A percentile compares a stretch with the other conserved stretches of the same genome.
Evolutionary conservation across 2,113 vertebrate genomes (phyloP).

Genomic region (Todiramphus chloris): DNA sequence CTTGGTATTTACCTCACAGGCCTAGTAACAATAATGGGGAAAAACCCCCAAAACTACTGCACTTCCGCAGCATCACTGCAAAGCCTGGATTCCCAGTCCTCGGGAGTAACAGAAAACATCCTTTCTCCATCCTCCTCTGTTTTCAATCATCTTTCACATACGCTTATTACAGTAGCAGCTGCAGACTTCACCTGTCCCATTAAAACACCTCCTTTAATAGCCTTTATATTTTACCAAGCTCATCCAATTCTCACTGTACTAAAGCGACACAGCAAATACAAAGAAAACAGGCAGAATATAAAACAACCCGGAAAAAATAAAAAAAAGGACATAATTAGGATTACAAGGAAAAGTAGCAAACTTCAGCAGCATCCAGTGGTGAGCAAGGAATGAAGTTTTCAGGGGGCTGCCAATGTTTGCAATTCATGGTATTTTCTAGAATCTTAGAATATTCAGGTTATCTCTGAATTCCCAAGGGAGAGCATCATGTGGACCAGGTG

Average conservation of each 20-base stretch:
- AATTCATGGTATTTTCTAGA: background rate
- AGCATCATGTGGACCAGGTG: fast-evolving
- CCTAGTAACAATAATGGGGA: background rate
- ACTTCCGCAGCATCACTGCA: background rate
- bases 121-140: background rate
- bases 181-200: background rate
- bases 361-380: background rate
- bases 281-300: background rate
- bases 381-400: background rate
- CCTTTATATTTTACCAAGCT: background rate
- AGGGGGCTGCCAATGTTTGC: background rate
- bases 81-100: background rate
- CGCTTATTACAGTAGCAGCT: background rate
- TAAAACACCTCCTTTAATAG: background rate
- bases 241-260: background rate
- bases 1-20: background rate
- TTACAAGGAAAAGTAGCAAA: background rate
- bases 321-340: background rate
- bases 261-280: background rate
- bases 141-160: background rate
- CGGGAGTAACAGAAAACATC: background rate
- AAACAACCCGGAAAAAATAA: background rate
- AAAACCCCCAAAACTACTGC: background rate
- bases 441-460: background rate
- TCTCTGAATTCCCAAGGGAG: background rate